Conservation (phyloP, 2,888 invertebrate species). For the Philopedon plagiatum region DNA sequence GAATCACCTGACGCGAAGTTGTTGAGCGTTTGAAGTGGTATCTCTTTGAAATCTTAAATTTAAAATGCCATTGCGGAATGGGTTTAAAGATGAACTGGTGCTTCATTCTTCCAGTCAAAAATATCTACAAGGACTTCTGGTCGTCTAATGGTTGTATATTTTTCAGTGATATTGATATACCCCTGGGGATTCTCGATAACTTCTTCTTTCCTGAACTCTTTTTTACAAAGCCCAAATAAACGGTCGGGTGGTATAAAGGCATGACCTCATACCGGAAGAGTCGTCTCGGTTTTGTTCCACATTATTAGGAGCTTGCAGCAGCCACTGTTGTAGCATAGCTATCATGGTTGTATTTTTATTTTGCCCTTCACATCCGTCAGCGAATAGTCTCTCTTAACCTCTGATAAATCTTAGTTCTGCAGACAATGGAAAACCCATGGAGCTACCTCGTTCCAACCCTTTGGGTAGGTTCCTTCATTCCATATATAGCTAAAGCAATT, state of each 20-base stretch:
- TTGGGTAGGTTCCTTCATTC: conserved; percentile 1
- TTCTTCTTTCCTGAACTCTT: background rate
- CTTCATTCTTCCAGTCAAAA: background rate
- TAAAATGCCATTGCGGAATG: background rate
- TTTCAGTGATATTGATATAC: background rate
- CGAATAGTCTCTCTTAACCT: background rate
- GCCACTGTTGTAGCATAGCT: background rate
- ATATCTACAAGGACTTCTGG: background rate
- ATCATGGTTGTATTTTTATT: background rate
- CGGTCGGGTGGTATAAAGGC: background rate
- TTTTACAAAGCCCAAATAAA: conserved; percentile 4
- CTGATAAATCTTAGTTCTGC: background rate
- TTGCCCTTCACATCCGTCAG: background rate
- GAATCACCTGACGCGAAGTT: background rate
- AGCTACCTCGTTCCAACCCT: background rate
- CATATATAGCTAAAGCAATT: background rate
- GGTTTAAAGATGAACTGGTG: background rate
- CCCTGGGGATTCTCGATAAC: background rate
- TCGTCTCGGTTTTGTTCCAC: background rate
- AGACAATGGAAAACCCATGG: background rate
- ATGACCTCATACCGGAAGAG: background rate
- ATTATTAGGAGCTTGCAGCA: background rate
- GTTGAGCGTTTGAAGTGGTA: too few relatives aligned
- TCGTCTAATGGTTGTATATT: background rate
- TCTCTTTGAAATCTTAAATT: background rate